These are phyloP conservation scores for Sceloporus tristichus DNA, from an alignment of 2,113 vertebrate species.

Conservation along the genomic window DNA sequence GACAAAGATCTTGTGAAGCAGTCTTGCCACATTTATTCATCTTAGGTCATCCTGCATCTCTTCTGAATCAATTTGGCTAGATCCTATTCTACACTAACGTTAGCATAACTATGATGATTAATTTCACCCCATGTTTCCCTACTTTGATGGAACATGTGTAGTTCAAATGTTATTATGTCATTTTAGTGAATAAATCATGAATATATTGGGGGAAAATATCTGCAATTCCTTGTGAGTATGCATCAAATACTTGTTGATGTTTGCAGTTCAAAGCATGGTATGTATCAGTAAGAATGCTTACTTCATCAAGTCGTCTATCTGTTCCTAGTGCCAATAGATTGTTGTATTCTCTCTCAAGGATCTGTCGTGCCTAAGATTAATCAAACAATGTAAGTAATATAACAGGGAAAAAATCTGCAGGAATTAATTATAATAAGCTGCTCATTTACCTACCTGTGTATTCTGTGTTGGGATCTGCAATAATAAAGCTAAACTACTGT, in stretches of 20 bases:
- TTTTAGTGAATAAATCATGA: background rate
- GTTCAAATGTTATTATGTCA: background rate
- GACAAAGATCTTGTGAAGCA: background rate
- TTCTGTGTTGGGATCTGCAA: slow-evolving; percentile 98
- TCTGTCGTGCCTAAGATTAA: slow-evolving; percentile 92
- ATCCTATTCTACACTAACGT: background rate
- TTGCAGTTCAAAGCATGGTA: slow-evolving; percentile 32
- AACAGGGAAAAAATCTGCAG: slow-evolving; percentile 26
- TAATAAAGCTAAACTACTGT: slow-evolving; percentile 95
- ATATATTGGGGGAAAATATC: background rate
- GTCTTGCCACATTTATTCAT: background rate
- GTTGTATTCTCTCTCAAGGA: slow-evolving; percentile 99
- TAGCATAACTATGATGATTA: background rate
- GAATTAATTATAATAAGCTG: slow-evolving; percentile 34
- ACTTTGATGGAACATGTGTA: background rate
- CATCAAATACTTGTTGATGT: background rate
- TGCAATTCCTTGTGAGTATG: background rate
- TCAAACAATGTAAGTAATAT: slow-evolving; percentile 63
- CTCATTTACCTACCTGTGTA: slow-evolving; percentile 84
- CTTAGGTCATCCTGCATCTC: background rate
- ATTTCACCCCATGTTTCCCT: background rate
- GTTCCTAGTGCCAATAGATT: slow-evolving; percentile 98
- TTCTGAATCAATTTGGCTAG: background rate
- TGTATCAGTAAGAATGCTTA: slow-evolving; percentile 77
- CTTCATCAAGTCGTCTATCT: slow-evolving; percentile 95